These are phyloP conservation scores for Rhagonycha lutea DNA, from an alignment of 2,888 invertebrate species.

Conservation along the genomic window DNA sequence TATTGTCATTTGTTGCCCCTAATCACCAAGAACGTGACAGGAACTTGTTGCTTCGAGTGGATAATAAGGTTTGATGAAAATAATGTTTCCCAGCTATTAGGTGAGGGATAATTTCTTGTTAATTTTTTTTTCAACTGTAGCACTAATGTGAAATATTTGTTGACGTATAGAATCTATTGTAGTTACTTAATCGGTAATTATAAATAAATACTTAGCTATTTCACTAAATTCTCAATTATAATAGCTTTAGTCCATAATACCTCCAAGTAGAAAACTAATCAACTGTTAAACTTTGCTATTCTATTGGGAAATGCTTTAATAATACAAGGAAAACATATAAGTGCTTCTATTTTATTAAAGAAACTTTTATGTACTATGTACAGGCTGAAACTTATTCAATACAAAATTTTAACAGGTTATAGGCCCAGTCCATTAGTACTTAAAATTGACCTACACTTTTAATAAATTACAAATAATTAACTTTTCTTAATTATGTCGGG, in stretches of 20 bases:
- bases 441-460: neutral
- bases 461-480: neutral
- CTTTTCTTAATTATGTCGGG: neutral
- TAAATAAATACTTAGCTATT: neutral
- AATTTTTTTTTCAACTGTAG: neutral
- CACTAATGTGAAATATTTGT: neutral
- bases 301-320: slow-evolving; percentile 3
- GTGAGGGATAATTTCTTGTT: neutral
- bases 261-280: slow-evolving; percentile 4
- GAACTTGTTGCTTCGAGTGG: slow-evolving; percentile 24
- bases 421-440: neutral
- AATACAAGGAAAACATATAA: slow-evolving; percentile 13
- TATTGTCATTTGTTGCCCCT: neutral
- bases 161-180: neutral
- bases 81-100: slow-evolving; percentile 11
- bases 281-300: slow-evolving; percentile 5
- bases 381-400: neutral
- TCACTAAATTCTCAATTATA: neutral
- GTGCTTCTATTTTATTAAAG: slow-evolving; percentile 7
- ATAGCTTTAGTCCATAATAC: neutral
- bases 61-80: slow-evolving; percentile 24
- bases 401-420: neutral
- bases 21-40: slow-evolving; percentile 2
- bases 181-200: neutral
- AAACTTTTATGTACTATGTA: neutral